A percentile compares a stretch with the other conserved stretches of the same genome.
phyloP scores from a whole-genome alignment of 1,140 invertebrate species.

The Capitella teleta region DNA sequence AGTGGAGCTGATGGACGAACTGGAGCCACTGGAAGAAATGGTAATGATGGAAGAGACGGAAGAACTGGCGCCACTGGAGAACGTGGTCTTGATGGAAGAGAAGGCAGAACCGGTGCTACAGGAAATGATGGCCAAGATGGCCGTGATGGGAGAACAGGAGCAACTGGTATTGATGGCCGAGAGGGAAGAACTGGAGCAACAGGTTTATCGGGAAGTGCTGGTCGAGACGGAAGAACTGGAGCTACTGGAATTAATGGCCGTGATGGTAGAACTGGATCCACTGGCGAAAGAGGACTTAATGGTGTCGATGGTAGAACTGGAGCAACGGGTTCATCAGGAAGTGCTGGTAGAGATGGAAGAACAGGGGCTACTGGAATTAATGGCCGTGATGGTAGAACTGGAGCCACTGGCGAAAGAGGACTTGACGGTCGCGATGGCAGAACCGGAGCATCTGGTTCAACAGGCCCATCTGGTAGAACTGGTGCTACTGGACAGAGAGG shows the following conservation, averaged over 20 bases:
- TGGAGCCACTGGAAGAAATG: background rate
- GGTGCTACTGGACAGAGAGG: slow-evolving; percentile 6
- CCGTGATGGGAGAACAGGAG: background rate
- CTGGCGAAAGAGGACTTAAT: background rate
- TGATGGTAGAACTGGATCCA: background rate
- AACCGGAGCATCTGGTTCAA: slow-evolving; percentile 5
- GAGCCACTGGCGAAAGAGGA: background rate
- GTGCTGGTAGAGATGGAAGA: background rate
- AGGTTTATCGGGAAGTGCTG: background rate
- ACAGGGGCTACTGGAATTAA: slow-evolving; percentile 4
- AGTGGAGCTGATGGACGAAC: background rate
- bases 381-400: slow-evolving; percentile 1
- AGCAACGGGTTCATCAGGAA: background rate
- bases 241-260: background rate
- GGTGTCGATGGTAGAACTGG: slow-evolving; percentile 1
- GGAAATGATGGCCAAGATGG: background rate
- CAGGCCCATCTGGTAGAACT: slow-evolving; percentile 3
- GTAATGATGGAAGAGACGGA: background rate
- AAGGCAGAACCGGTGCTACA: background rate
- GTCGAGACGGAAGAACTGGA: slow-evolving; percentile 1
- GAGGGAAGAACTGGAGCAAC: background rate
- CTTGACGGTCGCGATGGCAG: slow-evolving; percentile 2
- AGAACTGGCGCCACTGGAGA: background rate
- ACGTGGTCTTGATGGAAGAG: background rate
- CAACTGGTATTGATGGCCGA: background rate